Conservation (phyloP, 2,888 invertebrate species). For the Byasa hedistus region DNA sequence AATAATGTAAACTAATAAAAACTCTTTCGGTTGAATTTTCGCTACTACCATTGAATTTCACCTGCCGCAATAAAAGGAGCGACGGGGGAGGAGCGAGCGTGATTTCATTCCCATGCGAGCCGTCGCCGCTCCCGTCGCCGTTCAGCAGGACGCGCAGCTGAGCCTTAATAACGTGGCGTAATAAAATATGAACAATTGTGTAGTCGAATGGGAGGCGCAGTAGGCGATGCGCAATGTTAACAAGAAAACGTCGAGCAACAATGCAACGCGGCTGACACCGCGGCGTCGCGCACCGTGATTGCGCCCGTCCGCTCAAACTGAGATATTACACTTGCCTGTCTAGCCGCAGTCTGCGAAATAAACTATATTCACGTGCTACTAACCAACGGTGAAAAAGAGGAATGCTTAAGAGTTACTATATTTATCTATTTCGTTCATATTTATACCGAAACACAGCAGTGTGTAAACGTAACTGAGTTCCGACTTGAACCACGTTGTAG, state of each 20-base stretch:
- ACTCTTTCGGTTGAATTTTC: too few relatives aligned
- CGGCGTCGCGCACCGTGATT: slow-evolving; percentile 62
- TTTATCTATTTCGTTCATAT: too few relatives aligned
- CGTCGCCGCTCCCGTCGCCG: slow-evolving; percentile 5
- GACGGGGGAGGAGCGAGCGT: too few relatives aligned
- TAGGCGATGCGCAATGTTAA: slow-evolving; percentile 56
- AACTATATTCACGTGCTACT: slow-evolving; percentile 39
- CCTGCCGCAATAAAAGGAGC: too few relatives aligned
- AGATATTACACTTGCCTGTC: slow-evolving; percentile 73
- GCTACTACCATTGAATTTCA: too few relatives aligned
- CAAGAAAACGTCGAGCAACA: slow-evolving; percentile 73
- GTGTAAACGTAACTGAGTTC: too few relatives aligned
- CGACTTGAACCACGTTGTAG: too few relatives aligned
- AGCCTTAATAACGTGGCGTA: slow-evolving; percentile 25
- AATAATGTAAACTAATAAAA: too few relatives aligned
- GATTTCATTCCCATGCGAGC: neutral
- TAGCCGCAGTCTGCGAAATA: slow-evolving; percentile 47
- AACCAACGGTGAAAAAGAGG: too few relatives aligned
- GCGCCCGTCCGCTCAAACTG: slow-evolving; percentile 63
- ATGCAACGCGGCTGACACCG: slow-evolving; percentile 59
- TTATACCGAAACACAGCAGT: too few relatives aligned
- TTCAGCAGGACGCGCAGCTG: slow-evolving; percentile 15
- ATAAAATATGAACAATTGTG: slow-evolving; percentile 45
- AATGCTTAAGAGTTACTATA: too few relatives aligned
- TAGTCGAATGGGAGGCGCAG: slow-evolving; percentile 41